Evolutionary conservation across 1,140 invertebrate genomes (phyloP).

Genomic region (Zaprionus camerounensis): DNA sequence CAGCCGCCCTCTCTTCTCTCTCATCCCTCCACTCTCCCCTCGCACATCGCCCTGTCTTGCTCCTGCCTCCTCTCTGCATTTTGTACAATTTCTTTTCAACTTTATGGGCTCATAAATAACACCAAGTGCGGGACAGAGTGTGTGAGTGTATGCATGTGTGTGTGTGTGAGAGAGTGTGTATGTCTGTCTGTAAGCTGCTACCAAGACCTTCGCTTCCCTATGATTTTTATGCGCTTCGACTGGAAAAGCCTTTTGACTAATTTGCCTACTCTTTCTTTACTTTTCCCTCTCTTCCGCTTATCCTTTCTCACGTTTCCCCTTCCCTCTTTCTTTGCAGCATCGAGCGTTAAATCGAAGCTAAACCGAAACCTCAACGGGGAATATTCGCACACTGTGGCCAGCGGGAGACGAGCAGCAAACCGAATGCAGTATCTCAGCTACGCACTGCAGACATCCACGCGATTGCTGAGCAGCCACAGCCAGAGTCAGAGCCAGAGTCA

Average conservation of each 20-base stretch:
- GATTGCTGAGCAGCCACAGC: slow-evolving; percentile 77
- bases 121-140: slow-evolving; percentile 26
- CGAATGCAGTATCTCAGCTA: slow-evolving; percentile 84
- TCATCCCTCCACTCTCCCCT: not conserved
- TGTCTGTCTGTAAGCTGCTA: not conserved
- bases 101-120: slow-evolving; percentile 79
- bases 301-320: not conserved
- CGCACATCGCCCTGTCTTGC: not conserved
- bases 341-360: not conserved
- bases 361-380: not conserved
- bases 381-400: slow-evolving; percentile 78
- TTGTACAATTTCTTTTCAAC: slow-evolving; percentile 64
- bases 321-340: slow-evolving; percentile 40
- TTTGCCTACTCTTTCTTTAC: not conserved
- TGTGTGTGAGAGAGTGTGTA: slow-evolving; percentile 13
- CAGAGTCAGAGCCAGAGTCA: slow-evolving; percentile 48
- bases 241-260: slow-evolving; percentile 30
- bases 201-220: not conserved
- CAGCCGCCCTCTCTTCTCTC: slow-evolving; percentile 26
- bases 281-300: not conserved
- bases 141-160: slow-evolving; percentile 4
- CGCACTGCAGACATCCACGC: slow-evolving; percentile 83
- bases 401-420: slow-evolving; percentile 71
- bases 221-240: not conserved
- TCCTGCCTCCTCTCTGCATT: slow-evolving; percentile 39